Evolutionary conservation across 2,888 invertebrate species (phyloP), one percentile per base, ranked within the genome.

Genomic region (Conops quadrifasciatus): DNA sequence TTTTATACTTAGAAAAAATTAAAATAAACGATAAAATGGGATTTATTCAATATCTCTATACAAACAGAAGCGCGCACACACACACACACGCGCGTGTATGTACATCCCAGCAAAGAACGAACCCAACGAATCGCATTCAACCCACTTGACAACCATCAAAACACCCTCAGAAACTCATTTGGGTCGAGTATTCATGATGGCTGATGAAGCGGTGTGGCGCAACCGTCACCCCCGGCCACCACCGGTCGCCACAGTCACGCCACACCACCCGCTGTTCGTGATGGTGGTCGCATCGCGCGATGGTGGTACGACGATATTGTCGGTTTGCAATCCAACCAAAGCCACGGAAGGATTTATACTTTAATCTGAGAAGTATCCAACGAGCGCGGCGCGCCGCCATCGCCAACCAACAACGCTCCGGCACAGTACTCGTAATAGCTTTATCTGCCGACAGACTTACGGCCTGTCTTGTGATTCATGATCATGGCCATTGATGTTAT

Each of bases 401-500:
- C 58, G 58, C 62, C 24, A 43, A 43, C 13, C 68, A 59, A 11
- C n/a, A 26, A 45, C 67, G 26, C 13, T 28, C 43, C n/a, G 9
- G 5, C n/a, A 13, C 13, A n/a, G 9, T 75, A 73, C 74, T 11
- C 28, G 30, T 84, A 83, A 83, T 83, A 82, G 83, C 83, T 83
- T 81, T 83, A 83, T 83, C 82, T 83, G 84, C 81, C 80, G 81
- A 83, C 79, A 82, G 83, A 83, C 81, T 82, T 81, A 83, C 82
- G 82, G 78, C 74, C 79, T 79, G 77, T 74, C 77, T 78, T 77
- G 79, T 83, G 84, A 83, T 83, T 83, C 83, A 83, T 83, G 80
- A 80, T 78, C 76, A 78, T 67, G 72, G 65, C 65, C 49, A 36
- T 53, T 67, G 60, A 60, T 62, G 53, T 53, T 68, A 24, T 36